These are phyloP conservation scores for Uropetala carovei DNA, from an alignment of 2,888 invertebrate species.

Conservation along the genomic window DNA sequence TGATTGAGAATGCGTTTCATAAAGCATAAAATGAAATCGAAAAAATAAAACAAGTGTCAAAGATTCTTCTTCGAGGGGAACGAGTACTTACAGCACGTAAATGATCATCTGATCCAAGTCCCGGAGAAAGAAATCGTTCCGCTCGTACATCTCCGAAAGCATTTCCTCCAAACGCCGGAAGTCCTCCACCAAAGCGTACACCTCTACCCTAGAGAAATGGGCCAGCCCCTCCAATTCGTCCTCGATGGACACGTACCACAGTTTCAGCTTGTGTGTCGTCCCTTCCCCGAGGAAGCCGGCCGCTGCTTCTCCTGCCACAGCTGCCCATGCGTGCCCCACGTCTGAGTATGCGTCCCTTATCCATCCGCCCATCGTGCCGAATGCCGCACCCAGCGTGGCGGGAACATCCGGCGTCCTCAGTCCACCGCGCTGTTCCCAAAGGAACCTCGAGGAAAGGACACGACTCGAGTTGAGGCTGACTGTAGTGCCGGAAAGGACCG, in stretches of 20 bases:
- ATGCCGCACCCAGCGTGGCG: conserved; percentile 24
- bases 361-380: conserved; percentile 41
- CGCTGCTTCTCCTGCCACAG: conserved; percentile 65
- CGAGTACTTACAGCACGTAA: conserved; percentile 66
- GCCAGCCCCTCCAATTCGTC: conserved; percentile 66
- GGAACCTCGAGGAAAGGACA: conserved; percentile 70
- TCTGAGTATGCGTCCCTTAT: conserved; percentile 66
- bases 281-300: conserved; percentile 68
- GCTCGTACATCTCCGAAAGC: conserved; percentile 68
- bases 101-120: conserved; percentile 68
- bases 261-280: conserved; percentile 66
- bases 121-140: conserved; percentile 70
- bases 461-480: conserved; percentile 71
- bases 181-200: conserved; percentile 68
- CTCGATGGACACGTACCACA: conserved; percentile 63
- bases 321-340: conserved; percentile 65
- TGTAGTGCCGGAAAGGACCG: conserved; percentile 67
- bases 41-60: no score
- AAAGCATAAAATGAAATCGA: no score
- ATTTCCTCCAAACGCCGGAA: conserved; percentile 67
- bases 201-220: conserved; percentile 66
- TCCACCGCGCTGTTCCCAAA: conserved; percentile 70
- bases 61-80: neutral
- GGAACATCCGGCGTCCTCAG: conserved; percentile 68
- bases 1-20: no score